phyloP scores from a whole-genome alignment of 2,113 vertebrate genomes.

The Potamarius usumacintae region DNA sequence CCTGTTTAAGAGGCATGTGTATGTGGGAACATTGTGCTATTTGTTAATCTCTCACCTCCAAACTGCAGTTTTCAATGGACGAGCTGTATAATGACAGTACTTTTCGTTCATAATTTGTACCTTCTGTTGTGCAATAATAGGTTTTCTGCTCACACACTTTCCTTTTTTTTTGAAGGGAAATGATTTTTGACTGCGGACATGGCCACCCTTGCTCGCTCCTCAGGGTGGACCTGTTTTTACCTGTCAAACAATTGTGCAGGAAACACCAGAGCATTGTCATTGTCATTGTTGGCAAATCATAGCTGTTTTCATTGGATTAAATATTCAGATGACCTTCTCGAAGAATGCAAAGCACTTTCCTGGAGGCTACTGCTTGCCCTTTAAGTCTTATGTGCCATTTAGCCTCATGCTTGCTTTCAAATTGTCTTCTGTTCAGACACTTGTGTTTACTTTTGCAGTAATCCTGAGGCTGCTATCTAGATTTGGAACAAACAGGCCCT shows the following conservation, averaged over 20 bases:
- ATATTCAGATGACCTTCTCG: neutral
- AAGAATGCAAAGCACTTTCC: conserved; percentile 2
- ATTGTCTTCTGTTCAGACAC: conserved; percentile 6
- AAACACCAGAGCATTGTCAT: conserved; percentile 15
- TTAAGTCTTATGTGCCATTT: neutral
- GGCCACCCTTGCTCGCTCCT: neutral
- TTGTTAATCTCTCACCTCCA: neutral
- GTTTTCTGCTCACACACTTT: neutral
- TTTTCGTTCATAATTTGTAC: conserved; percentile 8
- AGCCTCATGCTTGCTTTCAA: neutral
- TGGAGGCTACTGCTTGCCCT: conserved; percentile 15
- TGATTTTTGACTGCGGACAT: conserved; percentile 10
- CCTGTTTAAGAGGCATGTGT: neutral
- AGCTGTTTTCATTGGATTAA: conserved; percentile 10
- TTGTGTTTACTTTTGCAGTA: neutral
- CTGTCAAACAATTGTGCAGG: conserved; percentile 16
- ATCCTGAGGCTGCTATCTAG: neutral
- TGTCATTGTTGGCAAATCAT: conserved; percentile 46
- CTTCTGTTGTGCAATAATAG: neutral
- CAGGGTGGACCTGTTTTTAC: conserved; percentile 34
- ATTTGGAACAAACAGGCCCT: neutral
- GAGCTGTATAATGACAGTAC: conserved; percentile 8
- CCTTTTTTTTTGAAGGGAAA: neutral
- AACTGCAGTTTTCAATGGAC: neutral
- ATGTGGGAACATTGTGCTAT: neutral